These are phyloP conservation scores for Cremastobaeus sp. DNA, from an alignment of 2,888 invertebrate species.

Conservation along the genomic window DNA sequence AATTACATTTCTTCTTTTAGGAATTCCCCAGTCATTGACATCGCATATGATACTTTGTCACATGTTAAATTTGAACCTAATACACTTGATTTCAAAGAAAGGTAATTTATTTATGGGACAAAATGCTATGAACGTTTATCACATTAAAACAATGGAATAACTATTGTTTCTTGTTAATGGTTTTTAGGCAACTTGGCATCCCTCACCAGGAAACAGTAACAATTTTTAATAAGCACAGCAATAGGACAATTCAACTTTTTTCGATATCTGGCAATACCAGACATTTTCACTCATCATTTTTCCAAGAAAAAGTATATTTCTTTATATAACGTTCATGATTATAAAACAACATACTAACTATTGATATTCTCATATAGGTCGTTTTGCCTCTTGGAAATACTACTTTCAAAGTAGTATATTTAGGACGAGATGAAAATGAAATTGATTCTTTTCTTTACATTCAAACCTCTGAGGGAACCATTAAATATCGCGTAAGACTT, in stretches of 20 bases:
- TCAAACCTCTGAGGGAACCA: slow-evolving; percentile 95
- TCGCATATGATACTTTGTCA: slow-evolving; percentile 75
- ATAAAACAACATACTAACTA: not conserved
- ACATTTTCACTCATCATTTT: slow-evolving; percentile 98
- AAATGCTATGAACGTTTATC: no score
- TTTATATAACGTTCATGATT: not conserved
- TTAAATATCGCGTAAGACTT: slow-evolving; percentile 87
- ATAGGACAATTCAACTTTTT: slow-evolving; percentile 92
- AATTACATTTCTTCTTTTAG: slow-evolving; percentile 39
- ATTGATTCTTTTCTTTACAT: slow-evolving; percentile 93
- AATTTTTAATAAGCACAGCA: slow-evolving; percentile 90
- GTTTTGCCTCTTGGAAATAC: slow-evolving; percentile 89
- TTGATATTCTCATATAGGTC: not conserved
- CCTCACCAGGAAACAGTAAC: slow-evolving; percentile 92
- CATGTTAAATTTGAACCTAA: slow-evolving; percentile 83
- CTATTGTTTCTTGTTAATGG: no score
- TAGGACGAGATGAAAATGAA: slow-evolving; percentile 93
- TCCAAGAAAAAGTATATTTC: slow-evolving; percentile 91
- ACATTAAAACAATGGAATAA: no score
- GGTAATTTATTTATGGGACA: slow-evolving; percentile 79
- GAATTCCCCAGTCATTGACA: slow-evolving; percentile 65
- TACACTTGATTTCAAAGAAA: slow-evolving; percentile 84
- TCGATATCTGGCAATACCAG: slow-evolving; percentile 96
- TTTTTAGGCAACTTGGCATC: slow-evolving; percentile 88
- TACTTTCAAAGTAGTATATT: slow-evolving; percentile 96